Base-by-base conservation (phyloP, 2,797 vertebrate genomes). In the Poecilia velifera region DNA sequence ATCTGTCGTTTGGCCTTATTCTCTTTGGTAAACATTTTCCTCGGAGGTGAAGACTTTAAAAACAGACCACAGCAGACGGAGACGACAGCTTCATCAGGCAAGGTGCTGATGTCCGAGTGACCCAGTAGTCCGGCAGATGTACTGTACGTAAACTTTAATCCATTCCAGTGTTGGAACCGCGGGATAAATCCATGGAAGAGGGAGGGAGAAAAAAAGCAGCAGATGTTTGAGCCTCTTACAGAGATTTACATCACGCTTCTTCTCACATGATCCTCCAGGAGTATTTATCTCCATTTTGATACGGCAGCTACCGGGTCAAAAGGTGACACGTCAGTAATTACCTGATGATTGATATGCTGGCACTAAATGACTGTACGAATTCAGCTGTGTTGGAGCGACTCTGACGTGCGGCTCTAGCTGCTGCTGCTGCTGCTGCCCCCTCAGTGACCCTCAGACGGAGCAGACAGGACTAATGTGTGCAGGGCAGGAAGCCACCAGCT, bases 331-430 rank as follows among this genome's bases (percentile, higher is more conserved):
- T 87, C 84, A 46, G 84, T 91, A 89, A 92, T 90, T 90, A 84
- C 86, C 84, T 43, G 78, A 86, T 91, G 91, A 93, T 87, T 90
- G 86, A 92, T 91, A 77, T 88, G 80, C 80, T 76, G 72, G 73
- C 79, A 75, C 81, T 88, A 86, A 90, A 91, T 91, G 90, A 88
- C 86, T 72, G 85, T 88, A 84, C 74, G 49, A 92, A 86, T 91
- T 93, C 87, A 85, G 84, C 87, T 84, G 47, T 83, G 87, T 92
- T 87, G 68, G 77, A 87, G 80, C 64, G 90, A 85, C 87, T 87
- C 86, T 83, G 82, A 89, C 84, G 78, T 80, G 82, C 76, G 73
- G 81, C 83, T 82, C 85, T 82, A 79, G 90, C 86, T 12, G 0
- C 20, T 3, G 51, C 55, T 85, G 86, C 87, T 89, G 75, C 87